Evolutionary conservation across 2,113 vertebrate genomes (phyloP).

Genomic region (Chlamydotis undulata): DNA sequence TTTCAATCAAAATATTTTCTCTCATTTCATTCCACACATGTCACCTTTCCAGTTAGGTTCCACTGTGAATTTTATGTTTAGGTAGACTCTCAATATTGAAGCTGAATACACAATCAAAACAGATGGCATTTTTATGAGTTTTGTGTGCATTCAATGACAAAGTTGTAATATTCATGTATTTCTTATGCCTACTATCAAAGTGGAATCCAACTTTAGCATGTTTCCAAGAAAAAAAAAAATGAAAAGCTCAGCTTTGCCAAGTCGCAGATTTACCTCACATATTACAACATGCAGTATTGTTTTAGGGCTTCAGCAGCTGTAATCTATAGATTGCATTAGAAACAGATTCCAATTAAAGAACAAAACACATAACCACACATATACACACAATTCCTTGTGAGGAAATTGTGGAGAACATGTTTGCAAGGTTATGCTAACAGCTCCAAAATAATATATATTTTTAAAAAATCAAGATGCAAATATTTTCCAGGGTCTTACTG

Average conservation of each 20-base stretch:
- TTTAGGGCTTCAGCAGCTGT: background rate
- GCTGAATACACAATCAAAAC: background rate
- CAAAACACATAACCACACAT: background rate
- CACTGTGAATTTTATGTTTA: background rate
- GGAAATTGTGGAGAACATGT: background rate
- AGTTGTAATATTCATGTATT: background rate
- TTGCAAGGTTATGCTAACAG: background rate
- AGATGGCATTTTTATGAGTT: conserved; percentile 13
- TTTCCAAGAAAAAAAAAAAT: background rate
- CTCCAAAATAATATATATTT: background rate
- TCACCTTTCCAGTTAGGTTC: background rate
- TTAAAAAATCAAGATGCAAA: background rate
- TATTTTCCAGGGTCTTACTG: background rate
- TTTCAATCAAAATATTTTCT: background rate
- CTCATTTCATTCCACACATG: background rate
- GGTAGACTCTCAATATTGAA: background rate
- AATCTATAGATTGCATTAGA: background rate
- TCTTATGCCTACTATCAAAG: background rate
- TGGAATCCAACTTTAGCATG: background rate
- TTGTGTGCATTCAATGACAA: background rate
- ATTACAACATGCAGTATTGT: background rate
- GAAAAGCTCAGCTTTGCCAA: background rate
- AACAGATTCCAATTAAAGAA: background rate
- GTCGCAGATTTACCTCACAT: background rate
- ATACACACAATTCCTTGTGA: background rate